Evolutionary conservation across 2,797 vertebrate genomes (phyloP).

Genomic region (Pampus argenteus): DNA sequence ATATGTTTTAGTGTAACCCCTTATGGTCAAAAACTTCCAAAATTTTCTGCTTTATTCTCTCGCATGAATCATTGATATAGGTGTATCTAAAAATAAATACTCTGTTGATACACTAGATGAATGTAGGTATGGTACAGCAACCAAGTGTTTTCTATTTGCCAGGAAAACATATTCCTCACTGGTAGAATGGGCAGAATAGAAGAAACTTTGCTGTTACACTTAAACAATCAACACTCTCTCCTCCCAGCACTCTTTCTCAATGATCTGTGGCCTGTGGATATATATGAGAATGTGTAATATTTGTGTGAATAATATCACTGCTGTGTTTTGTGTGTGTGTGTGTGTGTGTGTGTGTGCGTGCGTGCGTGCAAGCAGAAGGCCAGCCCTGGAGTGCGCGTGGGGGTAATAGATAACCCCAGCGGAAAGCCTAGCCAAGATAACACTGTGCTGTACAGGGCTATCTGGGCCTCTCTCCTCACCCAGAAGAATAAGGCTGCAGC

Average conservation of each 20-base stretch:
- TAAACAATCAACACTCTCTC: slow-evolving; percentile 36
- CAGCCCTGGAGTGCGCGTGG: slow-evolving; percentile 88
- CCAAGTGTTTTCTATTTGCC: slow-evolving; percentile 16
- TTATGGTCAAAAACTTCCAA: not conserved
- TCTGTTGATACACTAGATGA: slow-evolving; percentile 7
- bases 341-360: slow-evolving; percentile 18
- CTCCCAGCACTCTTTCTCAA: slow-evolving; percentile 21
- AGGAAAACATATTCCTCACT: slow-evolving; percentile 10
- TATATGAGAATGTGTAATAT: slow-evolving; percentile 52
- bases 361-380: slow-evolving; percentile 84
- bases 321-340: slow-evolving; percentile 4
- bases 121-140: slow-evolving; percentile 6
- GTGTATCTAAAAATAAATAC: slow-evolving; percentile 18
- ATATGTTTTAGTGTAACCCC: not conserved
- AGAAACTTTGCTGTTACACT: slow-evolving; percentile 30
- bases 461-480: slow-evolving; percentile 92
- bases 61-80: not conserved
- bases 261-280: slow-evolving; percentile 44
- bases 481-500: slow-evolving; percentile 88
- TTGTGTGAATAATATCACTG: slow-evolving; percentile 48
- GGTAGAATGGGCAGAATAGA: slow-evolving; percentile 11
- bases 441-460: slow-evolving; percentile 89
- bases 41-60: slow-evolving; percentile 4
- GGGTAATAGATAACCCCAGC: slow-evolving; percentile 92
- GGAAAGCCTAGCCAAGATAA: slow-evolving; percentile 90